These are phyloP conservation scores for Trididemnum miniatum DNA, from an alignment of 23 tunicate genomes.

Conservation along the genomic window DNA sequence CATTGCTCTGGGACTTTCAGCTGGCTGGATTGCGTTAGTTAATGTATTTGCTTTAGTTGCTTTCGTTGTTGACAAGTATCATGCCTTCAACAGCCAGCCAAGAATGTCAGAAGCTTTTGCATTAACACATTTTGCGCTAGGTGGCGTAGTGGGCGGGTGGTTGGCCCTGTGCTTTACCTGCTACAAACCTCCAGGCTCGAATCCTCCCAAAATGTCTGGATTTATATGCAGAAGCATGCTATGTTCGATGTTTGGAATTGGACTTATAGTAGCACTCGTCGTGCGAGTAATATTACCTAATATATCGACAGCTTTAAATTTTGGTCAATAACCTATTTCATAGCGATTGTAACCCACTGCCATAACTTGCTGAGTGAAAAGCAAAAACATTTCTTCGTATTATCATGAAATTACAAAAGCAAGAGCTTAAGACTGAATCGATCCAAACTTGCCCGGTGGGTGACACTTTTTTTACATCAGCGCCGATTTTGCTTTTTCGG, in stretches of 20 bases:
- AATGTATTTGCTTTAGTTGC: conserved; percentile 43
- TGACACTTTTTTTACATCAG: too few relatives aligned
- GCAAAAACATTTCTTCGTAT: too few relatives aligned
- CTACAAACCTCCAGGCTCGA: conserved; percentile 64
- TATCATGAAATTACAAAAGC: too few relatives aligned
- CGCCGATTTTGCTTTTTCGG: too few relatives aligned
- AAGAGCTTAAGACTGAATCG: too few relatives aligned
- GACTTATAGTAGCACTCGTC: conserved; percentile 27
- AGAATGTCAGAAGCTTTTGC: conserved; percentile 49
- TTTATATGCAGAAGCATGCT: conserved; percentile 62
- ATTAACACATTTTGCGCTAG: conserved; percentile 40
- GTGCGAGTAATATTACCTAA: conserved; percentile 50
- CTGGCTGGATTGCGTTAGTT: conserved; percentile 54
- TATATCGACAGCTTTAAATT: background rate
- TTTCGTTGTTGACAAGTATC: conserved; percentile 54
- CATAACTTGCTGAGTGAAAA: too few relatives aligned
- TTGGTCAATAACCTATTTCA: background rate
- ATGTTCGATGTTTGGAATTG: conserved; percentile 44
- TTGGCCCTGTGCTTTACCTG: conserved; percentile 61
- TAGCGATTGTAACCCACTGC: too few relatives aligned
- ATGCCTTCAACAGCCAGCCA: conserved; percentile 53
- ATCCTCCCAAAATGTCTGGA: conserved; percentile 33
- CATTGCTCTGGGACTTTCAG: conserved; percentile 40
- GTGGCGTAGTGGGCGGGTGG: conserved; percentile 79
- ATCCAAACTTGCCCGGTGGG: too few relatives aligned